phyloP scores from a whole-genome alignment of 2,888 invertebrate genomes.

The Pollenia angustigena region DNA sequence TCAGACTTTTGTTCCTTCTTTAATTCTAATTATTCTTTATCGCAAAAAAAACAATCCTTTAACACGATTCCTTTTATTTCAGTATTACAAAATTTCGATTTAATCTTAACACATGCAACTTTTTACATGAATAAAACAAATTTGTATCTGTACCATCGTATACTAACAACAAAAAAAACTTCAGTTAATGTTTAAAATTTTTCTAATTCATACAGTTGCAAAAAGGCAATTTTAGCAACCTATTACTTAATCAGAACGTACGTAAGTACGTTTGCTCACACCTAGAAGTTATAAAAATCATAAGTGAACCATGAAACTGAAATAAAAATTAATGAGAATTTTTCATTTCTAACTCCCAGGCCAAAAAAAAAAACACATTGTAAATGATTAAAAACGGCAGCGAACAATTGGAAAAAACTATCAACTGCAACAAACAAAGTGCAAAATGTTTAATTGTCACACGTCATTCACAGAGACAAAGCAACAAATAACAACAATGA shows the following conservation, averaged over 20 bases:
- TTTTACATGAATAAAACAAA: slow-evolving; percentile 1
- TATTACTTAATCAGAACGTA: too few species aligned
- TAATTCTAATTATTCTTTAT: too few species aligned
- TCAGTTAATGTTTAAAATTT: too few species aligned
- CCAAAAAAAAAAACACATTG: slow-evolving; percentile 3
- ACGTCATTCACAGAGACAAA: slow-evolving; percentile 69
- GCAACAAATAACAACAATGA: slow-evolving; percentile 58
- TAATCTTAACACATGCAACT: slow-evolving; percentile 4
- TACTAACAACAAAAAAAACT: not conserved
- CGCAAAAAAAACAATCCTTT: too few species aligned
- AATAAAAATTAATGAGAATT: slow-evolving; percentile 30
- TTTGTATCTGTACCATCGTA: not conserved
- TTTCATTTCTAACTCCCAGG: slow-evolving; percentile 25
- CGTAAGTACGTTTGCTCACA: not conserved
- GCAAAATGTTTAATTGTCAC: slow-evolving; percentile 72
- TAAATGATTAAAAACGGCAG: slow-evolving; percentile 22
- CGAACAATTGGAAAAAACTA: slow-evolving; percentile 58
- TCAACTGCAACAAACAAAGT: slow-evolving; percentile 62
- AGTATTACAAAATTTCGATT: slow-evolving; percentile 9
- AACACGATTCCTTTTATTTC: too few species aligned
- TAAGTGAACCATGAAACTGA: not conserved
- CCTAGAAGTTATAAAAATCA: slow-evolving; percentile 30
- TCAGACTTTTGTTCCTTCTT: too few species aligned
- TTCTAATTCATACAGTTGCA: not conserved
- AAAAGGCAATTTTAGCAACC: not conserved